Evolutionary conservation across 2,888 invertebrate genomes (phyloP).

Genomic region (Netelia inedita): DNA sequence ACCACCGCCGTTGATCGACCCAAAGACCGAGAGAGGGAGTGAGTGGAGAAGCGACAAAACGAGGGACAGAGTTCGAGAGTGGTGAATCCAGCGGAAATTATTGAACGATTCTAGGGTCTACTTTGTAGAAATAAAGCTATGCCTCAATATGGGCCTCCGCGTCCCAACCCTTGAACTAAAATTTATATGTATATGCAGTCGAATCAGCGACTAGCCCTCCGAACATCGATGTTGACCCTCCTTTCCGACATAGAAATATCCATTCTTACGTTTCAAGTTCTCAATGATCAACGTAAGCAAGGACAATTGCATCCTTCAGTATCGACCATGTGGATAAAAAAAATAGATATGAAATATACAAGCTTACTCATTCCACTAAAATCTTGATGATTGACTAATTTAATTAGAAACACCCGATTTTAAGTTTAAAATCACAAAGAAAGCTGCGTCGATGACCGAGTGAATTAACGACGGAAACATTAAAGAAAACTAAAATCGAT

Average conservation of each 20-base stretch:
- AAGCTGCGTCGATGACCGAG: too few relatives aligned
- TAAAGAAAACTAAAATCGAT: too few relatives aligned
- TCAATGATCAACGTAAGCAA: constrained; percentile 30
- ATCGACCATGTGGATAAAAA: not conserved
- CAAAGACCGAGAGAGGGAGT: constrained; percentile 22
- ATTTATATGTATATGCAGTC: constrained; percentile 28
- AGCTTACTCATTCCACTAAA: too few relatives aligned
- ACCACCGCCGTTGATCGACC: constrained; percentile 50
- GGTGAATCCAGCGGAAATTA: constrained; percentile 67
- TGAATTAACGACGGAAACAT: too few relatives aligned
- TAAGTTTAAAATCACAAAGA: too few relatives aligned
- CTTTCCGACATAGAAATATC: constrained; percentile 47
- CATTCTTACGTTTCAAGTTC: constrained; percentile 19
- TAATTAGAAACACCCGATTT: too few relatives aligned
- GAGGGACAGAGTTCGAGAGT: constrained; percentile 22
- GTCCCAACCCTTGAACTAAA: constrained; percentile 27
- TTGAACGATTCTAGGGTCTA: constrained; percentile 63
- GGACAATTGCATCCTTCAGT: constrained; percentile 33
- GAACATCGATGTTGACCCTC: constrained; percentile 50
- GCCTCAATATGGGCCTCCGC: constrained; percentile 53
- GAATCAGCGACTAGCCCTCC: constrained; percentile 11
- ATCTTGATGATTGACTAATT: too few relatives aligned
- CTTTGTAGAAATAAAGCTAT: constrained; percentile 69
- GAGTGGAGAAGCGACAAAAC: not conserved
- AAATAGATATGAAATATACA: not conserved